phyloP scores from a whole-genome alignment of 2,113 vertebrate genomes.

The Tragulus kanchil region DNA sequence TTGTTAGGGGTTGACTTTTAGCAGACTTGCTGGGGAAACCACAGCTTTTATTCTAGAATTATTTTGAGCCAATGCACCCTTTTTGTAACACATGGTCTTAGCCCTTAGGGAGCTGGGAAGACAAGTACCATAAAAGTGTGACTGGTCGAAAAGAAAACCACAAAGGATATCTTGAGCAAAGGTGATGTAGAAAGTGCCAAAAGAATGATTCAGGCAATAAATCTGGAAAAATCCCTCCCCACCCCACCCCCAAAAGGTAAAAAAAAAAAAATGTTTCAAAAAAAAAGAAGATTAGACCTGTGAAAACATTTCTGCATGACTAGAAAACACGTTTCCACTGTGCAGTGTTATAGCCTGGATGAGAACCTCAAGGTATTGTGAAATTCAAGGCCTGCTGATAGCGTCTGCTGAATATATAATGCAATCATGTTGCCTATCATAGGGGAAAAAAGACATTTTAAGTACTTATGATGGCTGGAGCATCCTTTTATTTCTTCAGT shows the following conservation, averaged over 20 bases:
- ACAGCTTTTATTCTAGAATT: not conserved
- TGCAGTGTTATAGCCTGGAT: not conserved
- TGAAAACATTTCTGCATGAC: conserved; percentile 30
- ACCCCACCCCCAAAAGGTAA: too few species aligned
- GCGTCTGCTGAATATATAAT: not conserved
- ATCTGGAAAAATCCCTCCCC: not conserved
- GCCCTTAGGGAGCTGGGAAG: not conserved
- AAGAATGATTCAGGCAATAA: not conserved
- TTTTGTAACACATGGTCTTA: not conserved
- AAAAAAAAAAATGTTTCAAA: too few species aligned
- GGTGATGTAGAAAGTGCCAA: not conserved
- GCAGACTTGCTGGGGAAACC: not conserved
- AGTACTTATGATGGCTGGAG: not conserved
- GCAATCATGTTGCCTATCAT: not conserved
- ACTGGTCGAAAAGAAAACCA: not conserved
- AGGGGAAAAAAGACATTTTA: not conserved
- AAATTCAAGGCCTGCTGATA: conserved; percentile 28
- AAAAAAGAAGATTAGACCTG: not conserved
- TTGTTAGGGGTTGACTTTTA: not conserved
- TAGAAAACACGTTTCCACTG: not conserved
- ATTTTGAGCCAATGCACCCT: not conserved
- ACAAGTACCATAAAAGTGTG: not conserved
- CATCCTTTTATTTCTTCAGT: not conserved
- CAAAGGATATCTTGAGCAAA: not conserved
- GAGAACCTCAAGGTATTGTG: conserved; percentile 8